Base-by-base conservation (phyloP, 2,113 vertebrate genomes). In the Boulengeromyrus knoepffleri region DNA sequence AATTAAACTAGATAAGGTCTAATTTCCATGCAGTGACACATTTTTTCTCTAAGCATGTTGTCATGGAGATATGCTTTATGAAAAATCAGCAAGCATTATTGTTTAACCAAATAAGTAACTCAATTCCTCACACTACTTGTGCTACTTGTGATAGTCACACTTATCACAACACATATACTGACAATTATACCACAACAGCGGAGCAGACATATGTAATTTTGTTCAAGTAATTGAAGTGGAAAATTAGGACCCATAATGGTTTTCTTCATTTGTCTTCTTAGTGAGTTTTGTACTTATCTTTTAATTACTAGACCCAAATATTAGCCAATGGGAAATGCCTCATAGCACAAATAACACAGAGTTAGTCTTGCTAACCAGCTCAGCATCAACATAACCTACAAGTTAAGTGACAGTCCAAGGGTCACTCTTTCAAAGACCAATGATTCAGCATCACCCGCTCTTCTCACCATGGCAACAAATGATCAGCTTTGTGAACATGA, bases 241-340 rank as follows among this genome's bases (percentile, higher is more conserved):
- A 87, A 87, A 87, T 87, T 53, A 53, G 27, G 85, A 85, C 42
- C 85, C 50, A 53, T 87, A 39, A 52, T 87, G 31, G 47, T 87
- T 56, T 53, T 36, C 50, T 39, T 27, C 47, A 56, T 87, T 53
- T 56, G 31, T 52, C 31, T 36, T 87, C 47, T 50, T 87, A 87
- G 47, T 85, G 83, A 85, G 19, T 87, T 87, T 87, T 52, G 47
- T 31, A 53, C 85, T 87, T 87, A 87, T 87, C 85, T 52, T 87
- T 87, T 87, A 87, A 87, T 87, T 56, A 87, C 50, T 53, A 87
- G 27, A 31, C 24, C 50, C 15, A 87, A 87, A 87, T 47, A 53
- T 87, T 53, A 19, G 15, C 50, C 50, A 87, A 39, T 15, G 49
- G 49, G 85, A 87, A 87, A 53, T 52, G 50, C 27, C 13, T 2